A percentile compares a stretch with the other conserved stretches of the same genome.
Evolutionary conservation across 2,888 invertebrate genomes (phyloP).

Genomic region (Junonia oenone): DNA sequence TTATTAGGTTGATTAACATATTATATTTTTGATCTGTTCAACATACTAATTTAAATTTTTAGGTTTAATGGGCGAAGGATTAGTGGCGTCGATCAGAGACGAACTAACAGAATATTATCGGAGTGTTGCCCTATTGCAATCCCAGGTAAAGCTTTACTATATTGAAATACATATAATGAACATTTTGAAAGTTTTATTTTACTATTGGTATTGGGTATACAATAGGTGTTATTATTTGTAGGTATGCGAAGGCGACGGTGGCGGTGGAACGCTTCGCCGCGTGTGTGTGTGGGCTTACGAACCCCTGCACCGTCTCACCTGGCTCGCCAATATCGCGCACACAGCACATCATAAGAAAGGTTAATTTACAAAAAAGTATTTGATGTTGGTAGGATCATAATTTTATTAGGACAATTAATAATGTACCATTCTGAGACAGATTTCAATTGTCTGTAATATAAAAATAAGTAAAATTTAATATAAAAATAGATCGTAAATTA

Average conservation of each 20-base stretch:
- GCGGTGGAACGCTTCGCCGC: conserved; percentile 83
- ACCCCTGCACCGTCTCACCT: conserved; percentile 88
- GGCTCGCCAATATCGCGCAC: conserved; percentile 90
- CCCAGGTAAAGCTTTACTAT: conserved; percentile 80
- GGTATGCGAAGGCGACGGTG: conserved; percentile 63
- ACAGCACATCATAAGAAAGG: conserved; percentile 89
- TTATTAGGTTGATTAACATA: too few species aligned
- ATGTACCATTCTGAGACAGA: too few species aligned
- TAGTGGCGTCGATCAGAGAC: conserved; percentile 89
- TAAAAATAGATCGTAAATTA: too few species aligned
- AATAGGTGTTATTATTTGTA: conserved; percentile 25
- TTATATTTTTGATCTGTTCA: not conserved
- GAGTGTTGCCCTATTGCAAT: conserved; percentile 91
- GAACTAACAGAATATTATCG: conserved; percentile 94
- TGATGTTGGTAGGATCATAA: not conserved
- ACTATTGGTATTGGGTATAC: not conserved
- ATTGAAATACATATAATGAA: not conserved
- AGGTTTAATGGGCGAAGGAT: conserved; percentile 91
- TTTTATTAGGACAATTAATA: too few species aligned
- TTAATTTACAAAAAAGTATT: conserved; percentile 28
- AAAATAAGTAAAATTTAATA: too few species aligned
- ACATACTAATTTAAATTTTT: conserved; percentile 2
- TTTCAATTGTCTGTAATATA: too few species aligned
- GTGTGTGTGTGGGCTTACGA: conserved; percentile 91
- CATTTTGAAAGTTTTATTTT: not conserved